phyloP scores from a whole-genome alignment of 2,888 invertebrate species.

The Piscicola geometra region DNA sequence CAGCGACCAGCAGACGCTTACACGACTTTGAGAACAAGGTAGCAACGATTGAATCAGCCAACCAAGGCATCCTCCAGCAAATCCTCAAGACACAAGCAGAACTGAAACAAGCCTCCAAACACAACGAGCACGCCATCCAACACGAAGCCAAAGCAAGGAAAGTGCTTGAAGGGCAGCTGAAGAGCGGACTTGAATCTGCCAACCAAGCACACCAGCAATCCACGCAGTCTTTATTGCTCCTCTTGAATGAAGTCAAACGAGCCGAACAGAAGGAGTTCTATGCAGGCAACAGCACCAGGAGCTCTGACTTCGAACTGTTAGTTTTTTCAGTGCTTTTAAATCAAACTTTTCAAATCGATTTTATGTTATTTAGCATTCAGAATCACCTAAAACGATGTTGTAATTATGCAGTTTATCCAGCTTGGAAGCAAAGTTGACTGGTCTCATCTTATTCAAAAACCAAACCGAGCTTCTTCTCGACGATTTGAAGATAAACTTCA shows the following conservation, averaged over 20 bases:
- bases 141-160: slow-evolving; percentile 14
- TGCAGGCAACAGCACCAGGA: neutral
- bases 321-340: neutral
- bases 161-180: neutral
- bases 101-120: neutral
- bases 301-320: neutral
- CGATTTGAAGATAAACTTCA: neutral
- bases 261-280: slow-evolving; percentile 7
- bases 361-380: too few relatives aligned
- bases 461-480: slow-evolving; percentile 11
- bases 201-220: neutral
- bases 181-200: neutral
- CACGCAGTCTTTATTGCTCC: neutral
- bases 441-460: slow-evolving; percentile 5
- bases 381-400: too few relatives aligned
- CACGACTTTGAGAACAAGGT: slow-evolving; percentile 12
- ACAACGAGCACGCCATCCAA: neutral
- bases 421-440: slow-evolving; percentile 1
- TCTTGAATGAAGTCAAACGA: neutral
- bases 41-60: slow-evolving; percentile 19
- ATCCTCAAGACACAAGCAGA: slow-evolving; percentile 21
- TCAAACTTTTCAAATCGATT: too few relatives aligned
- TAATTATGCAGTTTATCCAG: neutral
- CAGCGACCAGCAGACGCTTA: neutral
- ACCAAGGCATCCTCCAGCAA: slow-evolving; percentile 14